Evolutionary conservation across 1,140 invertebrate species (phyloP).

Genomic region (Protaetia brevitarsis): DNA sequence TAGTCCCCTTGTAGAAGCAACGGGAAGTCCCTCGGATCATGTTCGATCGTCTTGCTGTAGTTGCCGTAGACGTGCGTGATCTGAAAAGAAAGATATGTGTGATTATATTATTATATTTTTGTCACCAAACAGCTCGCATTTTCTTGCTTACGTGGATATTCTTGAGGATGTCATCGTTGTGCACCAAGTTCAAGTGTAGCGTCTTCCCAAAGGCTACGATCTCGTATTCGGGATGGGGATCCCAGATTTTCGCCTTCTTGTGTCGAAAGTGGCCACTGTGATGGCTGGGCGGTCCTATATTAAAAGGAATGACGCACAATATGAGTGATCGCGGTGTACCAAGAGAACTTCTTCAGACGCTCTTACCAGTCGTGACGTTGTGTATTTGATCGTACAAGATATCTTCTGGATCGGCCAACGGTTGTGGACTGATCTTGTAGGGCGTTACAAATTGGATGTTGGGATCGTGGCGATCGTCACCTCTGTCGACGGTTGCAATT

Average conservation of each 20-base stretch:
- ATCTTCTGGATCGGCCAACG: slow-evolving; percentile 35
- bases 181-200: slow-evolving; percentile 57
- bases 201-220: slow-evolving; percentile 60
- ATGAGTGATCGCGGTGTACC: neutral
- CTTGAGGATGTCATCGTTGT: slow-evolving; percentile 55
- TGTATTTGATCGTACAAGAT: slow-evolving; percentile 32
- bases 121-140: slow-evolving; percentile 22
- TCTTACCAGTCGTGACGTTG: slow-evolving; percentile 16
- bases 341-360: neutral
- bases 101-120: too few species aligned
- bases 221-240: slow-evolving; percentile 69
- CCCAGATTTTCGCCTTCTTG: slow-evolving; percentile 61
- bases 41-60: slow-evolving; percentile 45
- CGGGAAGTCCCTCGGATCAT: slow-evolving; percentile 51
- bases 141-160: slow-evolving; percentile 59
- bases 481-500: too few species aligned
- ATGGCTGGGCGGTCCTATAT: slow-evolving; percentile 47
- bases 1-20: slow-evolving; percentile 68
- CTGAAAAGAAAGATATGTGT: slow-evolving; percentile 39
- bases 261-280: slow-evolving; percentile 64
- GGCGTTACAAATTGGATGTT: slow-evolving; percentile 36
- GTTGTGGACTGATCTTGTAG: slow-evolving; percentile 38
- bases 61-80: slow-evolving; percentile 59
- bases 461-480: too few species aligned
- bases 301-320: slow-evolving; percentile 30